phyloP scores from a whole-genome alignment of 2,113 vertebrate species.

The Oxygymnocypris stewartii region DNA sequence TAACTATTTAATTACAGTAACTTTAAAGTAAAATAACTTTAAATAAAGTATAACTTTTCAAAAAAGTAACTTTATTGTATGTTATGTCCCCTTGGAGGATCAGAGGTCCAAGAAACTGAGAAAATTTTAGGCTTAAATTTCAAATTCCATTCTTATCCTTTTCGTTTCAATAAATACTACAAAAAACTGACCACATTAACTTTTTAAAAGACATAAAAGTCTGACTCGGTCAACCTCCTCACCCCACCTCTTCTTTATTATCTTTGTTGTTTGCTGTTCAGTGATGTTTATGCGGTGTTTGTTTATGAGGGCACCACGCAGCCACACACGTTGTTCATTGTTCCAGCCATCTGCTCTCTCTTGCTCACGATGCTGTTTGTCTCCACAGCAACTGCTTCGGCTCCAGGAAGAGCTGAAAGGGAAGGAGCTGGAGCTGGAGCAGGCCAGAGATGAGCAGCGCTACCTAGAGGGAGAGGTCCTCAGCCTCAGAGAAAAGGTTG shows the following conservation, averaged over 20 bases:
- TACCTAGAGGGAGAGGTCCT: conserved; percentile 69
- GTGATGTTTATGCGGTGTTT: conserved; percentile 23
- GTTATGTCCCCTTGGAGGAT: too few relatives aligned
- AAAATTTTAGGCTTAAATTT: not conserved
- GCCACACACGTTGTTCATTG: conserved; percentile 14
- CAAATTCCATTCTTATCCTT: not conserved
- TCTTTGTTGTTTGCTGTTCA: not conserved
- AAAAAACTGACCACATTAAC: not conserved
- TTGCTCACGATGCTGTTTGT: conserved; percentile 40
- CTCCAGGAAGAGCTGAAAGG: conserved; percentile 88
- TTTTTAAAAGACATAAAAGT: not conserved
- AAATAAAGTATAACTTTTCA: too few relatives aligned
- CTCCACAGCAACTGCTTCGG: conserved; percentile 83
- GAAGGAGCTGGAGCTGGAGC: conserved; percentile 87
- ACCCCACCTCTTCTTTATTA: not conserved
- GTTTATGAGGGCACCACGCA: conserved; percentile 7
- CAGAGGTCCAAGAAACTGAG: too few relatives aligned
- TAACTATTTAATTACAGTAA: not conserved
- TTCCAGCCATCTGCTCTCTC: conserved; percentile 22
- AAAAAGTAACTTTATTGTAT: too few relatives aligned
- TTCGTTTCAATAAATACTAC: not conserved
- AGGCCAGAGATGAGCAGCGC: conserved; percentile 84
- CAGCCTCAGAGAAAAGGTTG: conserved; percentile 66
- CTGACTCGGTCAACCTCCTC: not conserved
- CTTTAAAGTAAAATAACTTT: too few relatives aligned